These are phyloP conservation scores for Battus philenor DNA, from an alignment of 1,140 invertebrate genomes.

Conservation along the genomic window DNA sequence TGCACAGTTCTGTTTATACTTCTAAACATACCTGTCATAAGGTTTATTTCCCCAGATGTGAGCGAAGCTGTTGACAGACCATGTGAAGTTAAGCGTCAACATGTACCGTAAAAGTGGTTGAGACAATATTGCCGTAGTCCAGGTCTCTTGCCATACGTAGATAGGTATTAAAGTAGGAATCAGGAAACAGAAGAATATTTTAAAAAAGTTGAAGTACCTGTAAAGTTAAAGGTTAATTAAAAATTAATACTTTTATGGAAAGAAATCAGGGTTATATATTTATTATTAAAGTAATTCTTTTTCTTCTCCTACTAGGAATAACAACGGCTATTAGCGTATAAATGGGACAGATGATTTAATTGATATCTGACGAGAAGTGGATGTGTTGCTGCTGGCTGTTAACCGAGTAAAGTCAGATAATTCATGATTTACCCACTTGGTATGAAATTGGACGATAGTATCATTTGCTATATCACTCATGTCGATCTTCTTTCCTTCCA, in stretches of 20 bases:
- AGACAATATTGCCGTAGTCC: constrained; percentile 77
- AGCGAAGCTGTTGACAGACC: constrained; percentile 92
- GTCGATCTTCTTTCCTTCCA: constrained; percentile 84
- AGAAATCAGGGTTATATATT: too few species aligned
- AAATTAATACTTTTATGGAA: constrained; percentile 35
- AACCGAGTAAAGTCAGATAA: too few species aligned
- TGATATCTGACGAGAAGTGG: too few species aligned
- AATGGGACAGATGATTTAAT: too few species aligned
- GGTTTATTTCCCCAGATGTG: constrained; percentile 89
- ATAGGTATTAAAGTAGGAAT: constrained; percentile 86
- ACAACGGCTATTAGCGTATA: too few species aligned
- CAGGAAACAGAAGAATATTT: constrained; percentile 84
- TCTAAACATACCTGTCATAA: constrained; percentile 88
- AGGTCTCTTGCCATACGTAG: constrained; percentile 85
- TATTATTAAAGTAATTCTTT: too few species aligned
- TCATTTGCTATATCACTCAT: constrained; percentile 86
- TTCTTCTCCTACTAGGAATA: too few species aligned
- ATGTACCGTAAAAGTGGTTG: constrained; percentile 85
- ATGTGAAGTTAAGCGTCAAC: constrained; percentile 88
- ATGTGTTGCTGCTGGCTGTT: too few species aligned
- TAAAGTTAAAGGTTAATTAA: constrained; percentile 22
- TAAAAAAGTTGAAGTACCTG: constrained; percentile 85
- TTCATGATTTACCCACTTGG: constrained; percentile 78
- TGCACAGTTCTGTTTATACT: too few species aligned
- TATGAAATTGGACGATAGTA: constrained; percentile 84